Evolutionary conservation across 1,140 invertebrate genomes (phyloP), one percentile per base, ranked within the genome.

Genomic region (Apis dorsata): DNA sequence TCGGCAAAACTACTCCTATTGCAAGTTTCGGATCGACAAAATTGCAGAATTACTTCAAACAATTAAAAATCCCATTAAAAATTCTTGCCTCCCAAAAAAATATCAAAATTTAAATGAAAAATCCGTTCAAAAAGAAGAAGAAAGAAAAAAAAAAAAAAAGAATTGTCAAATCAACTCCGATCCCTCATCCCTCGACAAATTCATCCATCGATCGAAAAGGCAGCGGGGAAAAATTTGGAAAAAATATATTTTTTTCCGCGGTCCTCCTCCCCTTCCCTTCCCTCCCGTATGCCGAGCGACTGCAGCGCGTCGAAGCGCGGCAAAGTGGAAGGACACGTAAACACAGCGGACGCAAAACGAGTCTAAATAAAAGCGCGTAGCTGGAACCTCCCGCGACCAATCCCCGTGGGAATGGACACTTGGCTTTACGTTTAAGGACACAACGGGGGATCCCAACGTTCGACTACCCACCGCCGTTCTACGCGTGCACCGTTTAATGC

Each of bases 351-450:
- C 34, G 34, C 34, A 4, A 17, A 51, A 77, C 15, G 68, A 72
- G 74, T 65, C 66, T 63, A 86, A 81, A 80, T 80, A 87, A 44
- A 71, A 79, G 74, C 78, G 81, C 81, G 84, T 75, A 76, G 79
- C 62, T 13, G 62, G 73, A 60, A 87, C 68, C 34, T 44, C 34
- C 87, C 65, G 74, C 85, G 70, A 82, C 34, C 91, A 92, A 93
- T 94, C 92, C 92, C 89, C 93, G 93, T 94, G 93, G 92, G 92
- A 94, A 93, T 89, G 79, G 89, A 92, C 92, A 93, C 91, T 94
- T 92, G 92, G 92, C 90, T 92, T 91, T 84, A 86, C 90, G 85
- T 92, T 93, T 92, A 91, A 92, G 90, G 85, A 90, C 81, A 76
- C 82, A 44, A 44, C 0, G 34, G 74, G 74, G 80, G 62, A 62